A percentile compares a stretch with the other conserved stretches of the same genome.
These are phyloP conservation scores for Neotoxoptera formosana DNA, from an alignment of 1,140 invertebrate species.

Conservation along the genomic window DNA sequence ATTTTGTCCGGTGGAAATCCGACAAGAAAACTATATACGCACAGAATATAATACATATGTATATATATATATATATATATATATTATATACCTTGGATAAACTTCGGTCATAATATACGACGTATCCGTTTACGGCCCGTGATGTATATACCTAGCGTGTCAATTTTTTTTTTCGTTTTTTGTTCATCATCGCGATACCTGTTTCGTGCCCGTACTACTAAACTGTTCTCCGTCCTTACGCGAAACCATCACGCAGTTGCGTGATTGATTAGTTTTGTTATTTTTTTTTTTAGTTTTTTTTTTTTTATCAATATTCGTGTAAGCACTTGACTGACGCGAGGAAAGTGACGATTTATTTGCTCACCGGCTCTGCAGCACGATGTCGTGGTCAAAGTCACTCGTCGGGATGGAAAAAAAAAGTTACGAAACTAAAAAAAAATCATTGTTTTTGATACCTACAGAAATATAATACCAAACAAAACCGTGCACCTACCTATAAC, in stretches of 20 bases:
- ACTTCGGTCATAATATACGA: neutral
- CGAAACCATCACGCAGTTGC: neutral
- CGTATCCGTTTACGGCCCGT: neutral
- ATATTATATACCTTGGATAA: neutral
- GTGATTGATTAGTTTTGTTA: conserved; percentile 38
- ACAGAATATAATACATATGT: neutral
- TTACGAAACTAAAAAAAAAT: neutral
- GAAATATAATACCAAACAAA: neutral
- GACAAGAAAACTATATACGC: neutral
- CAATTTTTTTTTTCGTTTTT: conserved; percentile 24
- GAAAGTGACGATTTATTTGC: conserved; percentile 39
- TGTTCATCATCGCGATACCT: conserved; percentile 17
- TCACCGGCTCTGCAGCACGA: neutral
- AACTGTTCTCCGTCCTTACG: conserved; percentile 19
- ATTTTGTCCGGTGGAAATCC: neutral
- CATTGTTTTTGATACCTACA: neutral
- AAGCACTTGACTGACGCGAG: conserved; percentile 30
- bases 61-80: too few relatives aligned
- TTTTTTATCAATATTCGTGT: conserved; percentile 44
- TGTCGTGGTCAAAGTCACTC: neutral
- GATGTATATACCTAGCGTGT: neutral
- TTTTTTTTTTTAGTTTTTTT: conserved; percentile 24
- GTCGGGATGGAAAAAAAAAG: neutral
- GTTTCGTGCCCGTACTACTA: conserved; percentile 26
- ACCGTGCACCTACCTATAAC: neutral